Evolutionary conservation across 2,888 invertebrate genomes (phyloP), one percentile per base, ranked within the genome.

Genomic region (Pyrrhosoma nymphula): DNA sequence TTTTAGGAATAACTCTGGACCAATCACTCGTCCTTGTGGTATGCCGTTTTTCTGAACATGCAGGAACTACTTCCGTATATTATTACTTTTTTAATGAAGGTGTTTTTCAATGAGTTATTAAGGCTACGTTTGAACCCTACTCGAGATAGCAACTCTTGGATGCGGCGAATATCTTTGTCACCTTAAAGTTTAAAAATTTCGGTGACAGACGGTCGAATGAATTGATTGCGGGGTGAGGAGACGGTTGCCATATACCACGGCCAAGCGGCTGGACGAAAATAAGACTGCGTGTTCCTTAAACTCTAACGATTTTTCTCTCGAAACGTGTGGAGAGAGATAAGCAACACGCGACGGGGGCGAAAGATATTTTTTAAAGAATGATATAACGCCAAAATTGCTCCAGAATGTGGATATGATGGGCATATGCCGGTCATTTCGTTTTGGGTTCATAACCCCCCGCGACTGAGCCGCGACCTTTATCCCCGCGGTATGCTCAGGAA

Each of bases 221-320:
- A 56, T 47, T 47, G 89, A 14, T 47, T 56, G 23, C 26, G 26
- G 89, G 16, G 14, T 1, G n/a, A 89, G 55, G 26, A 82, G 82
- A 82, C n/a, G 89, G 47, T 20, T 4, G n/a, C 4, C 8, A 39
- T 26, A 56, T 12, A 55, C 20, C n/a, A 56, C 55, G 12, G 20
- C 56, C 82, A 35, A 35, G 82, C 35, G 23, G n/a, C 55, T 26
- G 89, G 12, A 23, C 55, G 16, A 88, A 88, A 88, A 89, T 55
- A 89, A n/a, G 55, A 56, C 89, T 89, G 56, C 56, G 89, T 89
- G 89, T n/a, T 89, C 56, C 16, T 55, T 20, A 89, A 89, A 89
- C 89, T 55, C n/a, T 89, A 89, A 26, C 47, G 89, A 89, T 55
- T 89, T 89, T 89, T 89, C 26, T 56, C 56, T 26, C 16, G 20